Percentiles rank a stretch among this genome's conserved stretches.
Conservation (phyloP, 2,888 invertebrate species). For the Limnephilus lunatus region DNA sequence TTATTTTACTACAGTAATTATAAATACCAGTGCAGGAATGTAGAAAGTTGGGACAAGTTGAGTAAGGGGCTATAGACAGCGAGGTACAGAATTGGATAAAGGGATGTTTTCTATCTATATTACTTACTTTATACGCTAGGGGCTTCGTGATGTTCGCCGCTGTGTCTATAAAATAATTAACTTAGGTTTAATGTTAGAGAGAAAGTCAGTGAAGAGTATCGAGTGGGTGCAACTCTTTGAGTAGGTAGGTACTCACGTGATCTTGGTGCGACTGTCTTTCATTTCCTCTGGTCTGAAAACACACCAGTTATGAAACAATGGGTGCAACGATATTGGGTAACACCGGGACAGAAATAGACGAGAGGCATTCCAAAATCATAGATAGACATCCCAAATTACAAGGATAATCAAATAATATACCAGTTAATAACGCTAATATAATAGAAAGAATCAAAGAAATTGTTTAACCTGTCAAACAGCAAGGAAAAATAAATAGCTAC, state of each 20-base stretch:
- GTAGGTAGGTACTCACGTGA: slow-evolving; percentile 27
- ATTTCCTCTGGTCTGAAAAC: slow-evolving; percentile 39
- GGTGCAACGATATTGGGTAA: not conserved
- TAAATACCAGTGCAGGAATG: no score
- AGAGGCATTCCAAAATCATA: not conserved
- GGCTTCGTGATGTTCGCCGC: not conserved
- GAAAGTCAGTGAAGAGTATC: not conserved
- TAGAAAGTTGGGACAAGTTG: not conserved
- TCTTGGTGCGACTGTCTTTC: slow-evolving; percentile 38
- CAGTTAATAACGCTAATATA: not conserved
- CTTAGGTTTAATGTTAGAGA: not conserved
- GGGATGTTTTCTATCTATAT: not conserved
- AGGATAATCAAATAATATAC: not conserved
- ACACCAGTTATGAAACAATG: slow-evolving; percentile 32
- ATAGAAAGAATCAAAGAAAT: not conserved
- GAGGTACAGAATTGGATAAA: not conserved
- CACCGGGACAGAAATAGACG: not conserved
- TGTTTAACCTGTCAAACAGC: not conserved
- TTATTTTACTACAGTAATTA: no score
- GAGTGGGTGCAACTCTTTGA: not conserved
- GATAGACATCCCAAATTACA: not conserved
- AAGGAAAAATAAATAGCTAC: not conserved
- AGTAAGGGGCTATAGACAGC: not conserved
- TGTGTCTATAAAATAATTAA: not conserved
- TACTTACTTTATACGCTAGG: not conserved